phyloP scores from a whole-genome alignment of 2,113 vertebrate genomes.

The Cyrtonyx montezumae region DNA sequence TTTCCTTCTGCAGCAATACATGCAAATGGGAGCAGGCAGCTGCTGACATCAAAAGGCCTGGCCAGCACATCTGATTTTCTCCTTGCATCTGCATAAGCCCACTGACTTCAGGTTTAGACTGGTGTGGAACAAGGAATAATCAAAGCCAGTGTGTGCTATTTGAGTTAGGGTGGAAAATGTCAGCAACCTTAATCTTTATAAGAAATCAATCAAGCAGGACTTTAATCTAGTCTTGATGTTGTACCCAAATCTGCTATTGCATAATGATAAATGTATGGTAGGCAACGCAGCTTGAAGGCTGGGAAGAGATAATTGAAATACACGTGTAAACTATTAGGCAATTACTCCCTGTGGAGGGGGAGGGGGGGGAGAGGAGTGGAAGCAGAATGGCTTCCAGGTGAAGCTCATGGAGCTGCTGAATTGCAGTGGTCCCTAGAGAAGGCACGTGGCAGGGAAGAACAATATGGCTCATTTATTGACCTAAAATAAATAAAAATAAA shows the following conservation, averaged over 20 bases:
- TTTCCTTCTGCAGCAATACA: constrained; percentile 28
- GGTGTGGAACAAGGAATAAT: background rate
- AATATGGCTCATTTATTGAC: background rate
- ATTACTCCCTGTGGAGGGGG: background rate
- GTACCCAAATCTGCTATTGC: background rate
- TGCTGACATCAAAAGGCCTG: constrained; percentile 43
- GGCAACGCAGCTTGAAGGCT: background rate
- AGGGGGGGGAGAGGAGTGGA: background rate
- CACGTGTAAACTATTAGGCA: constrained; percentile 44
- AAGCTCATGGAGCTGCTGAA: background rate
- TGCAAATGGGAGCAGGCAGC: constrained; percentile 39
- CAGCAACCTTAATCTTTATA: constrained; percentile 17
- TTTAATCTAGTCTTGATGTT: constrained; percentile 11
- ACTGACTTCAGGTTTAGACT: background rate
- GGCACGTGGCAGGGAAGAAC: background rate
- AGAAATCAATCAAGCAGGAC: background rate
- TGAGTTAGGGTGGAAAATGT: background rate
- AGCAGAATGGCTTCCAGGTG: constrained; percentile 48
- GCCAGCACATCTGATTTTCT: constrained; percentile 8
- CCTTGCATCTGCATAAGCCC: background rate
- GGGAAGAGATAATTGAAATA: constrained; percentile 41
- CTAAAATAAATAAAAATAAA: background rate
- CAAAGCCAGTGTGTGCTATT: background rate
- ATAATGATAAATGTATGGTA: background rate
- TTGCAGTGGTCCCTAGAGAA: background rate